phyloP scores from a whole-genome alignment of 2,113 vertebrate genomes.

The Paramisgurnus dabryanus region DNA sequence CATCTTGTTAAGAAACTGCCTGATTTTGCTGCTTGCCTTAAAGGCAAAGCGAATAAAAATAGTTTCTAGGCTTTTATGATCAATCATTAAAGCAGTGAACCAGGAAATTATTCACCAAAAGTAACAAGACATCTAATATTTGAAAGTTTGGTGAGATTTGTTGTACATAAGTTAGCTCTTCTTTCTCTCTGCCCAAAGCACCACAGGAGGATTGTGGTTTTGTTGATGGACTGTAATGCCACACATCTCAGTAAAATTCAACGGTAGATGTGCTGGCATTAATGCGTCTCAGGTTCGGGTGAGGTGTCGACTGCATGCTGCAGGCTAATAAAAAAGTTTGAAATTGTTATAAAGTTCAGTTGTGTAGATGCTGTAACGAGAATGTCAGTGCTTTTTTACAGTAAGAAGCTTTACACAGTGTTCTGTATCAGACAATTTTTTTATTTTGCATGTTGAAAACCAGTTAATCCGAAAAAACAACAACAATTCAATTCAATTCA shows the following conservation, averaged over 20 bases:
- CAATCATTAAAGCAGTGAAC: slow-evolving; percentile 1
- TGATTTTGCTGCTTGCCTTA: not conserved
- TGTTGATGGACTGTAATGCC: not conserved
- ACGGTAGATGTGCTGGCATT: not conserved
- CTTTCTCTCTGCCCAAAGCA: not conserved
- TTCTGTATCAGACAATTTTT: no score
- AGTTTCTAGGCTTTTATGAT: slow-evolving; percentile 5
- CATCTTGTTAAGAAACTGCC: not conserved
- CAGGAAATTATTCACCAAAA: not conserved
- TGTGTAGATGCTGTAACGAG: no score
- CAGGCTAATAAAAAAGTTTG: not conserved
- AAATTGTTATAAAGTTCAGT: no score
- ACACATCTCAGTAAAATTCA: not conserved
- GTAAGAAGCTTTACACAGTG: no score
- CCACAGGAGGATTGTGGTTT: not conserved
- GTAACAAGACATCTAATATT: not conserved
- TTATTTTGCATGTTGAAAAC: no score
- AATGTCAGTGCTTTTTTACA: no score
- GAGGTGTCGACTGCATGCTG: not conserved
- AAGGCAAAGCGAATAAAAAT: slow-evolving; percentile 9
- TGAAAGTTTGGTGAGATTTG: slow-evolving; percentile 22
- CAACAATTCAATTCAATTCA: no score
- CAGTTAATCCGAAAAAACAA: no score
- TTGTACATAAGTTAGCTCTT: not conserved
- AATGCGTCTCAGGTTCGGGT: slow-evolving; percentile 1